Evolutionary conservation across 2,113 vertebrate genomes (phyloP).

Genomic region (Aptenodytes patagonicus): DNA sequence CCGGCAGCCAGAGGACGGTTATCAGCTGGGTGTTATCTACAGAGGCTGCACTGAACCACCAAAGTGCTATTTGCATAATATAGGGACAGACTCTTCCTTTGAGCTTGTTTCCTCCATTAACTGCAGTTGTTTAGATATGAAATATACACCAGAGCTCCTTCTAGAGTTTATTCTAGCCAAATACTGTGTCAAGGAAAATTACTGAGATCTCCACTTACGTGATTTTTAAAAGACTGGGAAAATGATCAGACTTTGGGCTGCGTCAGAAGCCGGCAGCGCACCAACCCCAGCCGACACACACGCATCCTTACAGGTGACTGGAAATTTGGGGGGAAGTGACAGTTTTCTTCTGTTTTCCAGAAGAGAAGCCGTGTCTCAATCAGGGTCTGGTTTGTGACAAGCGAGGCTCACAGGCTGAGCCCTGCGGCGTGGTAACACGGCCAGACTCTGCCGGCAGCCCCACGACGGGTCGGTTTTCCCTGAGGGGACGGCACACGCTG

Average conservation of each 20-base stretch:
- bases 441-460: neutral
- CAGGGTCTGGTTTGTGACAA: neutral
- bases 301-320: neutral
- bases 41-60: neutral
- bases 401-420: neutral
- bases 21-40: neutral
- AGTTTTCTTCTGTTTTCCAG: neutral
- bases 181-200: neutral
- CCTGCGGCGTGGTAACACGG: accelerated
- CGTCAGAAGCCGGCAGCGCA: accelerated
- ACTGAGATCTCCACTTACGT: neutral
- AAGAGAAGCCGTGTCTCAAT: accelerated
- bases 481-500: neutral
- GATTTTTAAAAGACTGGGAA: neutral
- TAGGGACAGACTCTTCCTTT: neutral
- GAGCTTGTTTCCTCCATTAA: neutral
- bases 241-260: neutral
- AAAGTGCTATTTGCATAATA: neutral
- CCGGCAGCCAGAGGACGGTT: neutral
- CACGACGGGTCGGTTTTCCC: accelerated
- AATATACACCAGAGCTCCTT: neutral
- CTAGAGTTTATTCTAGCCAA: neutral
- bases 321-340: neutral
- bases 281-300: neutral
- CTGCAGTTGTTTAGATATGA: neutral